Base-by-base conservation (phyloP, 2,113 vertebrate genomes). In the Todiramphus saurophagus region DNA sequence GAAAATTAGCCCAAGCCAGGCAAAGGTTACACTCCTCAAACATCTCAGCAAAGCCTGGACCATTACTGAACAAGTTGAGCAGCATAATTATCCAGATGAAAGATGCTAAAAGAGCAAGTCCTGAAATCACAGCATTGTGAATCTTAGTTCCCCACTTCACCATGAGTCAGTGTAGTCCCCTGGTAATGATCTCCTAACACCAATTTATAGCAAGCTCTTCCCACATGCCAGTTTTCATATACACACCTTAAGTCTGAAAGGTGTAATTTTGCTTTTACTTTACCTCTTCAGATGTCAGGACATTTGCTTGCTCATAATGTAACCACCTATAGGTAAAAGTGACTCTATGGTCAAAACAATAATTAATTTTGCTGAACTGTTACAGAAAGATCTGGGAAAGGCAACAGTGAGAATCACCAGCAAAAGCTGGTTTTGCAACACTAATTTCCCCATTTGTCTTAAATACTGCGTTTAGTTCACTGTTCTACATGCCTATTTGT, bases 361-460 rank as follows among this genome's bases (percentile, higher is more conserved):
- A 68, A 84, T 33, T 75, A 43, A 46, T 88, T 89, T 81, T 89
- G 23, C 48, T 79, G 67, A 84, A 79, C 19, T 18, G 19, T 23
- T 33, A 74, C 30, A 62, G 62, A 60, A 87, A 75, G 43, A 62
- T 50, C 62, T 69, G 44, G 24, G 17, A 89, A 88, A 68, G 8
- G 15, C 25, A 89, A 72, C 1, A 4, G 7, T 24, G 31, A 81
- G 35, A 92, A 44, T 10, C 21, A 35, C 13, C 39, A 78, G 33
- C 24, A 78, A 93, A 95, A 92, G 75, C n/a, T 72, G 33, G 63
- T 83, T 86, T 89, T 66, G 59, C 74, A 90, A 30, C 5, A 24
- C 77, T 48, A 30, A 83, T 93, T 95, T 43, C 30, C 51, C 24
- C 15, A n/a, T 77, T 93, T 70, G 7, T 74, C 63, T 86, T 64